Evolutionary conservation across 2,113 vertebrate species (phyloP).

Genomic region (Mirounga angustirostris): DNA sequence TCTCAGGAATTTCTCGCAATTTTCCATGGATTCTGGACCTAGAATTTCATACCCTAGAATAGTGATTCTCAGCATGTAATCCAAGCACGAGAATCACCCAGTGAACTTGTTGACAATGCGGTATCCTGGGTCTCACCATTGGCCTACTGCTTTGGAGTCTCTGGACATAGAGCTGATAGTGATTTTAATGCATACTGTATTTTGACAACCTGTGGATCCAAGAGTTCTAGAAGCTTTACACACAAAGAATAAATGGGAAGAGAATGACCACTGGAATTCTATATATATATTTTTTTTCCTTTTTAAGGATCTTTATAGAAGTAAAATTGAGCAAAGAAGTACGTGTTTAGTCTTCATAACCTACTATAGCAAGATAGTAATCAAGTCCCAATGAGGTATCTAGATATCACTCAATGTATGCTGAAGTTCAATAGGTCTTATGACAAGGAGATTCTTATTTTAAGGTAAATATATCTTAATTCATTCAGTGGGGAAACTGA

Average conservation of each 20-base stretch:
- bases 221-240: neutral
- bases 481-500: neutral
- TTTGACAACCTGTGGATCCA: neutral
- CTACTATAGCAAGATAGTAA: neutral
- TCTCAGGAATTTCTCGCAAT: neutral
- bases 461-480: neutral
- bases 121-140: neutral
- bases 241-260: neutral
- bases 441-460: neutral
- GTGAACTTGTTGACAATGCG: neutral
- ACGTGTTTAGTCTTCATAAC: neutral
- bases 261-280: neutral
- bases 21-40: neutral
- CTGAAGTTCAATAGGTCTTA: neutral
- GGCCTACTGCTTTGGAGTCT: neutral
- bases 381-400: neutral
- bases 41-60: neutral
- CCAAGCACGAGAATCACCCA: neutral
- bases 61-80: neutral
- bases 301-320: neutral
- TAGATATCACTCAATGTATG: neutral
- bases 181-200: neutral
- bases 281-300: neutral
- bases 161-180: neutral
- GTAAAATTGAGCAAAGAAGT: neutral